phyloP scores from a whole-genome alignment of 1,140 invertebrate species.

The Camponotus pennsylvanicus region DNA sequence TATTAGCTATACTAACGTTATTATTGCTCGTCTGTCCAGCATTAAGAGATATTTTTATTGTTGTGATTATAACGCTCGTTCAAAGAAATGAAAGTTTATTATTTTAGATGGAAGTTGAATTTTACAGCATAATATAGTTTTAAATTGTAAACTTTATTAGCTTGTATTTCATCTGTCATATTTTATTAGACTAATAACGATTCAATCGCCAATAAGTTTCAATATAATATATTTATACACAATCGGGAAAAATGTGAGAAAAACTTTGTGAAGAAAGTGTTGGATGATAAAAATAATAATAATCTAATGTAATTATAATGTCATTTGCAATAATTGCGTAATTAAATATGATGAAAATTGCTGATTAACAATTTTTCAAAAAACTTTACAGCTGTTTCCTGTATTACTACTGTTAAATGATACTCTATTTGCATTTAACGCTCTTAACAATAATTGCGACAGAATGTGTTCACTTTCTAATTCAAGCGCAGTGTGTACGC shows the following conservation, averaged over 20 bases:
- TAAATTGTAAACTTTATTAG: neutral
- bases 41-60: conserved; percentile 47
- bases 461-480: conserved; percentile 62
- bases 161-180: neutral
- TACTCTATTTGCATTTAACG: conserved; percentile 63
- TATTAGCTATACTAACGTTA: conserved; percentile 48
- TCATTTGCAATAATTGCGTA: conserved; percentile 10
- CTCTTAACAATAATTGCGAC: conserved; percentile 64
- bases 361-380: conserved; percentile 57
- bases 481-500: conserved; percentile 56
- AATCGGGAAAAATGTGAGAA: conserved; percentile 1
- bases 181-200: neutral
- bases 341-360: conserved; percentile 48
- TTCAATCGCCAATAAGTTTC: neutral
- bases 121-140: conserved; percentile 36
- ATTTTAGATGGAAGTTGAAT: neutral
- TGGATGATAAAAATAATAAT: conserved; percentile 25
- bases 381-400: conserved; percentile 54
- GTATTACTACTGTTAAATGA: conserved; percentile 50
- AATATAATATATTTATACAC: conserved; percentile 20
- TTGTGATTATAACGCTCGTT: conserved; percentile 29
- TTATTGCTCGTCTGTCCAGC: conserved; percentile 35
- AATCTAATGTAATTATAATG: conserved; percentile 4
- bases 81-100: conserved; percentile 45
- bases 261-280: neutral